Percentiles rank a stretch among this genome's conserved stretches.
Conservation (phyloP, 2,797 vertebrate genomes). For the Otus scops region DNA sequence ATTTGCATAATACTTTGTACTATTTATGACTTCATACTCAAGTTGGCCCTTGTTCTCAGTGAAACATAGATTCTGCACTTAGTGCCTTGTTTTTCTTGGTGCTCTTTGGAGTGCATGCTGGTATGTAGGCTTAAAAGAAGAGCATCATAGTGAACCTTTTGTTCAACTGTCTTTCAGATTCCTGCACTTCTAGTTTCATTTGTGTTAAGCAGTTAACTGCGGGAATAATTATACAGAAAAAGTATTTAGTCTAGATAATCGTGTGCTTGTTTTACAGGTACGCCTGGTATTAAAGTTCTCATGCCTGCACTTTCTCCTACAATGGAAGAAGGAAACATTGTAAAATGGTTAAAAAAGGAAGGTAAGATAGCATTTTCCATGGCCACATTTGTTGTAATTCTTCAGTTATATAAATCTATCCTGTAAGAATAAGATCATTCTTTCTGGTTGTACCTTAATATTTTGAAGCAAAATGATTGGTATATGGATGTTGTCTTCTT, state of each 20-base stretch:
- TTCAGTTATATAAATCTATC: background rate
- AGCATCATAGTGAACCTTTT: background rate
- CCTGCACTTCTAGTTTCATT: background rate
- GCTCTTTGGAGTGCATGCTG: background rate
- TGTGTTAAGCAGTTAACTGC: background rate
- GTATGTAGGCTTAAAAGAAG: background rate
- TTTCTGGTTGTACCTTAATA: background rate
- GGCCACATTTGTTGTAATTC: background rate
- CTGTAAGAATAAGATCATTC: background rate
- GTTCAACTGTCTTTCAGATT: background rate
- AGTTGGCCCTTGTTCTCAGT: background rate
- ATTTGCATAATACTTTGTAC: background rate
- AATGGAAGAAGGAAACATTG: slow-evolving; percentile 96
- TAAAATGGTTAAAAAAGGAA: slow-evolving; percentile 98
- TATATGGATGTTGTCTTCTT: background rate
- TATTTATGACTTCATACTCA: background rate
- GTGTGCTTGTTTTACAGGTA: slow-evolving; percentile 77
- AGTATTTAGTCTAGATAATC: background rate
- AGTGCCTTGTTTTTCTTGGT: background rate
- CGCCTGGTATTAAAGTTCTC: slow-evolving; percentile 83
- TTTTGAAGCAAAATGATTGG: background rate
- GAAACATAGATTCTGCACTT: background rate
- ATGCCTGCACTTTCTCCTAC: slow-evolving; percentile 98
- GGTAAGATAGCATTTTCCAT: slow-evolving; percentile 74
- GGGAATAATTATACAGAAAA: background rate